A percentile compares a stretch with the other conserved stretches of the same genome.
Evolutionary conservation across 2,797 vertebrate genomes (phyloP).

Genomic region (Amazona finschi): DNA sequence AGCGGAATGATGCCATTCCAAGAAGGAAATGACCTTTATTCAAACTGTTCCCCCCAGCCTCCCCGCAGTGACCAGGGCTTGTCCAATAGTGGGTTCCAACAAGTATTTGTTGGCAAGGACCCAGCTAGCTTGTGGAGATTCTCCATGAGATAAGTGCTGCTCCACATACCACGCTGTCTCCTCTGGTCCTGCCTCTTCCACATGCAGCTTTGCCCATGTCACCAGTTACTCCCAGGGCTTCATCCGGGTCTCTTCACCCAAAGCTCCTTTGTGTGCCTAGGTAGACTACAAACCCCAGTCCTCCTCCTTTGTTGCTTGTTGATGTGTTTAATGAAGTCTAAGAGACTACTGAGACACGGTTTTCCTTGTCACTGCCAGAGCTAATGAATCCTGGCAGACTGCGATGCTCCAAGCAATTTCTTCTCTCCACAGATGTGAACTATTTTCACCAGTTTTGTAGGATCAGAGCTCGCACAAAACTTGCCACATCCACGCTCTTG

Average conservation of each 20-base stretch:
- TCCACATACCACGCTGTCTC: accelerated
- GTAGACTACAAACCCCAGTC: not conserved
- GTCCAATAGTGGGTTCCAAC: not conserved
- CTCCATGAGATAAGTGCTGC: not conserved
- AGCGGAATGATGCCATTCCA: accelerated
- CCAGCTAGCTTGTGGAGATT: not conserved
- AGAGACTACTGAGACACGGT: not conserved
- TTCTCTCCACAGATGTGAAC: not conserved
- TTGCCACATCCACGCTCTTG: not conserved
- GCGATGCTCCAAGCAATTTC: accelerated
- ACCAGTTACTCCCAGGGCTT: not conserved
- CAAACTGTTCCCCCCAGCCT: not conserved
- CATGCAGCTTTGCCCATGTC: accelerated
- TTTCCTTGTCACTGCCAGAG: not conserved
- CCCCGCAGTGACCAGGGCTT: not conserved
- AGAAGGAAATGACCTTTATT: not conserved
- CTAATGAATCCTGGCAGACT: not conserved
- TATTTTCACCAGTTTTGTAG: not conserved
- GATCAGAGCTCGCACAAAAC: not conserved
- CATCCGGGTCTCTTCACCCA: not conserved
- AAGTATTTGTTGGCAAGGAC: not conserved
- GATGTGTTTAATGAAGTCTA: not conserved
- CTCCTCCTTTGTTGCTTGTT: not conserved
- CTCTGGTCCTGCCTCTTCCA: not conserved
- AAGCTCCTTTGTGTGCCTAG: not conserved